A percentile compares a stretch with the other conserved stretches of the same genome.
These are phyloP conservation scores for Phasia obesa DNA, from an alignment of 2,888 invertebrate genomes.

Conservation along the genomic window DNA sequence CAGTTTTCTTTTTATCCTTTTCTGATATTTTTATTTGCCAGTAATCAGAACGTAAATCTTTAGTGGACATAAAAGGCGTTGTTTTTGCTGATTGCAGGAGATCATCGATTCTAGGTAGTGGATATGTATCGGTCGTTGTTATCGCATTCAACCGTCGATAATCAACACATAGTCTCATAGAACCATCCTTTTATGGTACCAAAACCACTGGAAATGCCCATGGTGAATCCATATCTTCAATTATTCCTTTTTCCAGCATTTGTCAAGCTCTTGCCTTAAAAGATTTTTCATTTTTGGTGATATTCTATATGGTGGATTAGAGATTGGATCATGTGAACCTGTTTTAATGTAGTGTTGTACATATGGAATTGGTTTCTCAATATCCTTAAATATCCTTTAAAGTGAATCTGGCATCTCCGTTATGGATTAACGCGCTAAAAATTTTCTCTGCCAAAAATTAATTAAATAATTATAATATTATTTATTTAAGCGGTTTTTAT, in stretches of 20 bases:
- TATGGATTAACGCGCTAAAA: too few relatives aligned
- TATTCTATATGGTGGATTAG: slow-evolving; percentile 77
- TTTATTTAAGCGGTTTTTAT: too few relatives aligned
- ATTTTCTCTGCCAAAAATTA: too few relatives aligned
- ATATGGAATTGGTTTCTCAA: slow-evolving; percentile 8
- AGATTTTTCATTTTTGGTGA: slow-evolving; percentile 68
- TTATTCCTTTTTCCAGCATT: slow-evolving; percentile 13
- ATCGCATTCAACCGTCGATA: neutral
- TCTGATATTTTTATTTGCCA: slow-evolving; percentile 76
- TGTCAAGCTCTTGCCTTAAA: slow-evolving; percentile 8
- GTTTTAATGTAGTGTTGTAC: slow-evolving; percentile 38
- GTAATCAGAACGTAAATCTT: slow-evolving; percentile 78
- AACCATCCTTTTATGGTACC: slow-evolving; percentile 19
- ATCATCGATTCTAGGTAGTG: neutral
- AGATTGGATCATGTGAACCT: slow-evolving; percentile 74
- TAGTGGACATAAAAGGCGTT: slow-evolving; percentile 74
- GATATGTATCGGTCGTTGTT: neutral
- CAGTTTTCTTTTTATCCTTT: slow-evolving; percentile 58
- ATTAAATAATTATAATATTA: too few relatives aligned
- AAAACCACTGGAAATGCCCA: slow-evolving; percentile 12
- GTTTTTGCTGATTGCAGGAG: slow-evolving; percentile 32
- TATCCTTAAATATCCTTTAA: slow-evolving; percentile 40
- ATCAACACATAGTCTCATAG: neutral
- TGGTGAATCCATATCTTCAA: slow-evolving; percentile 4
- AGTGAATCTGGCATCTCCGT: too few relatives aligned